These are phyloP conservation scores for Echinarachnius parma DNA, from an alignment of 53 echinoderm and acorn worm genomes.

Conservation along the genomic window DNA sequence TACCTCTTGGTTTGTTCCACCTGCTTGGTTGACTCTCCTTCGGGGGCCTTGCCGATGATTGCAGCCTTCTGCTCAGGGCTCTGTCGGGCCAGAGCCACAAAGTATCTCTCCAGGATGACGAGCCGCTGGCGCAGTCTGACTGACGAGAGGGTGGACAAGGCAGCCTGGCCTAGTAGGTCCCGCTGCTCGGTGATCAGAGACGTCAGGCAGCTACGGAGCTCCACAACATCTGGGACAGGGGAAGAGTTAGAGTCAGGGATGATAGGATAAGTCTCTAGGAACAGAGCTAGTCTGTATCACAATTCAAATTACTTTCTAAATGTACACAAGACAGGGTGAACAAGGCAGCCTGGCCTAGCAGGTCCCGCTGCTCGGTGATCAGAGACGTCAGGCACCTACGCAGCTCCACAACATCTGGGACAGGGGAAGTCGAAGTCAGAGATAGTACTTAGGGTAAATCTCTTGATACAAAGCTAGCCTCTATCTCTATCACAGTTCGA, in stretches of 20 bases:
- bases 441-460: no score
- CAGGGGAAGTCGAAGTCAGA: no score
- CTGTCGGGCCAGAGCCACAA: slow-evolving; percentile 85
- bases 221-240: slow-evolving; percentile 41
- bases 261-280: no score
- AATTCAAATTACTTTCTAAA: no score
- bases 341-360: slow-evolving; percentile 74
- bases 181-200: slow-evolving; percentile 80
- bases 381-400: slow-evolving; percentile 75
- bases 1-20: slow-evolving; percentile 38
- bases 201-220: slow-evolving; percentile 75
- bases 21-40: slow-evolving; percentile 39
- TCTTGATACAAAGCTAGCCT: no score
- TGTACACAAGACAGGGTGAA: slow-evolving; percentile 91
- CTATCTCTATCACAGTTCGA: no score
- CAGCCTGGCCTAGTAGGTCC: slow-evolving; percentile 70
- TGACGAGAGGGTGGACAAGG: slow-evolving; percentile 87
- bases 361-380: slow-evolving; percentile 74
- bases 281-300: no score
- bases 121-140: slow-evolving; percentile 83
- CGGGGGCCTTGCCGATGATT: slow-evolving; percentile 57
- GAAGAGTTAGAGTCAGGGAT: no score
- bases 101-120: slow-evolving; percentile 89
- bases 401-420: slow-evolving; percentile 62
- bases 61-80: slow-evolving; percentile 81